phyloP scores from a whole-genome alignment of 2,113 vertebrate genomes.

The Tylochromis polylepis region DNA sequence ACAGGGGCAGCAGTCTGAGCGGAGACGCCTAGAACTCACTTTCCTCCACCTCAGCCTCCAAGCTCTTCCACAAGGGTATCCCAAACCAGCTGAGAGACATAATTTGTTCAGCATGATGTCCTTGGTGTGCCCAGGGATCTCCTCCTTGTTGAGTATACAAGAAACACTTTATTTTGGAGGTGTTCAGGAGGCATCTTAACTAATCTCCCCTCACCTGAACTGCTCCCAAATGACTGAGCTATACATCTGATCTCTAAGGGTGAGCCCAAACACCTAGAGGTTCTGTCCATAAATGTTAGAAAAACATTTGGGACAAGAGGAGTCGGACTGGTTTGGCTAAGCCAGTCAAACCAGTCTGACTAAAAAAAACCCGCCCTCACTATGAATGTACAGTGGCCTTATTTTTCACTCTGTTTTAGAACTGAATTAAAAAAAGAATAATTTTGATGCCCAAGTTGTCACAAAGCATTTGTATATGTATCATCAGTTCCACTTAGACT shows the following conservation, averaged over 20 bases:
- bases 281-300: background rate
- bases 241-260: background rate
- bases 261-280: background rate
- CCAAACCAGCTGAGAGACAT: background rate
- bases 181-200: background rate
- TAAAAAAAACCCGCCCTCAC: fast-evolving
- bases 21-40: background rate
- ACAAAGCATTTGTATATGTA: background rate
- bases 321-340: background rate
- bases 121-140: fast-evolving
- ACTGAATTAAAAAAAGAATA: background rate
- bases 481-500: background rate
- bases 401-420: background rate
- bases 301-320: background rate
- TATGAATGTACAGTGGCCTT: background rate
- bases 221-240: background rate
- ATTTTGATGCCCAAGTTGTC: background rate
- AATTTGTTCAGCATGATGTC: background rate
- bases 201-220: background rate
- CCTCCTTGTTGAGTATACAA: background rate
- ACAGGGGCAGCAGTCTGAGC: background rate
- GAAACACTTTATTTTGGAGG: background rate
- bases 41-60: background rate
- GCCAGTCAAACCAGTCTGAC: background rate
- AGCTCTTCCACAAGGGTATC: background rate